Evolutionary conservation across 2,888 invertebrate genomes (phyloP), one percentile per base, ranked within the genome.

Genomic region (Mythimna impura): DNA sequence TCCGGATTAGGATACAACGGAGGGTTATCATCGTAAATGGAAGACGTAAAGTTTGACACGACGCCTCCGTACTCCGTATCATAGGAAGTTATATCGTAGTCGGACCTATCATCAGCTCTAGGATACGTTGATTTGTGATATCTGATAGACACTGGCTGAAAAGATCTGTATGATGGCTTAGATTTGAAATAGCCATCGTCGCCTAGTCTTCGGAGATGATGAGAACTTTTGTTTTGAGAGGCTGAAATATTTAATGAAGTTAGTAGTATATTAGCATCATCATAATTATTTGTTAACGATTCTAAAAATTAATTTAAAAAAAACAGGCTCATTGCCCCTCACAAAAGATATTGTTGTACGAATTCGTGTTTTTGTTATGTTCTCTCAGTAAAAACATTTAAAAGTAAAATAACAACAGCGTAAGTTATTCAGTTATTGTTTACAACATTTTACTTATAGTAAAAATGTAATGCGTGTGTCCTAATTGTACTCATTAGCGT

Each of bases 1-100:
- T 96, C 96, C 1, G 96, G 96, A 77, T 96, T 96, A 3, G 96
- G 96, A 82, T 96, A 96, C 34, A 96, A 79, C 66, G 93, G 95
- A 6, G 96, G 95, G 76, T 95, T 96, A 71, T 96, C 96, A 81
- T 96, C 96, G 73, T 96, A 96, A 83, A 96, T 94, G 72, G 96
- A 94, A 83, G 96, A 95, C 68, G 96, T 96, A 67, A 96, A 96
- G 81, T 96, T 96, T 0, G 96, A 95, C 0, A 95, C 94, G 25
- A 96, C 94, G 12, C 92, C 96, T n/a, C 95, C 95, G 68, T 96
- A 96, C 71, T 96, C 96, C 0, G 94, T 90, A 65, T 96, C 96
- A 55, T 96, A 96, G 0, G 96, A 93, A 30, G 92, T 94, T 77
- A 94, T 93, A 85, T 96, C 96, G 67, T 96, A 95, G 67, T 96